phyloP scores from a whole-genome alignment of 2,888 invertebrate species.

The Petrolisthes cinctipes region DNA sequence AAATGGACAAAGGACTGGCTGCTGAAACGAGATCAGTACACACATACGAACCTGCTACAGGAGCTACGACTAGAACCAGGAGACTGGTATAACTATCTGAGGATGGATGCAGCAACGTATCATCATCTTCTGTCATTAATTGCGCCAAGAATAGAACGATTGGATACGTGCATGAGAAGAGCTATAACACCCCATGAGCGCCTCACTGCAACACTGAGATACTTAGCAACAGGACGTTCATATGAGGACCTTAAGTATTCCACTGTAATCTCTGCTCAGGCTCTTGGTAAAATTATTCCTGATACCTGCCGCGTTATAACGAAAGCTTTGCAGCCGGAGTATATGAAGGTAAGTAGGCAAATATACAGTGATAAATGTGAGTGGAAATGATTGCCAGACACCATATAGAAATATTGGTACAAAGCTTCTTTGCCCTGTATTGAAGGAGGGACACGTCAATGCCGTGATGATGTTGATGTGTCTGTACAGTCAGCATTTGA shows the following conservation, averaged over 20 bases:
- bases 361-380: constrained; percentile 21
- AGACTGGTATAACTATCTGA: constrained; percentile 21
- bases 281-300: constrained; percentile 19
- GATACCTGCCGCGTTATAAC: constrained; percentile 33
- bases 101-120: constrained; percentile 32
- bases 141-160: constrained; percentile 22
- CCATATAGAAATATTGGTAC: background rate
- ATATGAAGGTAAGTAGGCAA: constrained; percentile 19
- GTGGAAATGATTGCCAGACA: constrained; percentile 6
- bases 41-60: constrained; percentile 36
- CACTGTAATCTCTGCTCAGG: background rate
- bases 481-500: background rate
- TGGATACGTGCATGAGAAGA: constrained; percentile 29
- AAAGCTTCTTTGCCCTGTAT: background rate
- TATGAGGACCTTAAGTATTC: constrained; percentile 22
- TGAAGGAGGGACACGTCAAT: background rate
- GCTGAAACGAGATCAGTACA: constrained; percentile 39
- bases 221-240: constrained; percentile 37
- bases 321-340: constrained; percentile 19
- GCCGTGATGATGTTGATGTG: background rate
- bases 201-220: constrained; percentile 37
- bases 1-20: constrained; percentile 40
- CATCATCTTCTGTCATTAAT: constrained; percentile 1
- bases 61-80: constrained; percentile 41
- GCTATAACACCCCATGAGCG: constrained; percentile 50